Evolutionary conservation across 2,888 invertebrate species (phyloP).

Genomic region (Synanthedon myopaeformis): DNA sequence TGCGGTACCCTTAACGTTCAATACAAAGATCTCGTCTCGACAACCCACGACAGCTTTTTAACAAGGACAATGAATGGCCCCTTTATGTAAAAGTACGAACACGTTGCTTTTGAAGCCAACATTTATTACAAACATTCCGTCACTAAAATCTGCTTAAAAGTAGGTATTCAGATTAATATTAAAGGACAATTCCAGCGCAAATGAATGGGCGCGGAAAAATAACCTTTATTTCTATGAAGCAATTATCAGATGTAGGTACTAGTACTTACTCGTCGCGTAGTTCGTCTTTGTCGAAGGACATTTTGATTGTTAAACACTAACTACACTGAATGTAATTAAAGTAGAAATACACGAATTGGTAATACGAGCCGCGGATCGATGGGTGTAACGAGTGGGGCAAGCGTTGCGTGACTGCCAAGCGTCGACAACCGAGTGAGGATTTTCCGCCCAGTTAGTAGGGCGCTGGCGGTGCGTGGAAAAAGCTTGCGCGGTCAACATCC

Average conservation of each 20-base stretch:
- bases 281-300: conserved; percentile 76
- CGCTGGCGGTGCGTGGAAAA: conserved; percentile 6
- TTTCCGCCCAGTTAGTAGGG: conserved; percentile 31
- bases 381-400: conserved; percentile 17
- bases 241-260: neutral
- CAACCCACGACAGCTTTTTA: neutral
- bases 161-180: no score
- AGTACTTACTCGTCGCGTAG: conserved; percentile 78
- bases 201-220: no score
- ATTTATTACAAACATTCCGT: no score
- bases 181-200: no score
- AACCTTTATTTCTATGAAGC: no score
- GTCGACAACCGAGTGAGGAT: conserved; percentile 15
- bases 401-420: conserved; percentile 40
- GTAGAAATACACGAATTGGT: conserved; percentile 12
- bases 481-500: conserved; percentile 25
- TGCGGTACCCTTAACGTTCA: neutral
- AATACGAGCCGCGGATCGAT: conserved; percentile 31
- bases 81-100: conserved; percentile 3
- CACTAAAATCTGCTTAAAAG: no score
- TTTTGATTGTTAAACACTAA: conserved; percentile 35
- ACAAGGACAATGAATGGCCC: no score
- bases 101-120: neutral
- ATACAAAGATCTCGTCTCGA: neutral
- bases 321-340: conserved; percentile 17